These are phyloP conservation scores for Bufotes viridis DNA, from an alignment of 2,797 vertebrate species.

Conservation along the genomic window DNA sequence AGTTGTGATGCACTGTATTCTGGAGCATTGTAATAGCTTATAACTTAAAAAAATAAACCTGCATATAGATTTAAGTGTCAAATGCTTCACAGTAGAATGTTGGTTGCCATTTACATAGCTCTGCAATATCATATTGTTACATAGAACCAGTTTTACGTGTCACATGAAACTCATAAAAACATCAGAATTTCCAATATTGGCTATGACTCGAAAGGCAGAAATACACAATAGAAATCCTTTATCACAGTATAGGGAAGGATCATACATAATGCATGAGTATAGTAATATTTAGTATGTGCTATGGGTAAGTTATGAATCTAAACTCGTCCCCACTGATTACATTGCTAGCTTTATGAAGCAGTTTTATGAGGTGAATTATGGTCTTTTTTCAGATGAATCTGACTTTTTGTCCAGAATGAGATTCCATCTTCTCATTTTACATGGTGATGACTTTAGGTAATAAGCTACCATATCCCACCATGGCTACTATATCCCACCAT, in stretches of 20 bases:
- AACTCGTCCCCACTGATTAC: background rate
- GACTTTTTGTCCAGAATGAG: background rate
- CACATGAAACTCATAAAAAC: conserved; percentile 10
- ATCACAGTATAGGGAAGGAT: background rate
- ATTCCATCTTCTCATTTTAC: background rate
- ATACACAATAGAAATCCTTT: background rate
- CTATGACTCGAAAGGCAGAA: background rate
- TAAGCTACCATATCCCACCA: background rate
- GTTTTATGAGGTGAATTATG: conserved; percentile 14
- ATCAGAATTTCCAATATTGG: conserved; percentile 1
- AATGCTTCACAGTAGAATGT: conserved; percentile 9
- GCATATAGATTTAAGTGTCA: background rate
- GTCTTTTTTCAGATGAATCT: background rate
- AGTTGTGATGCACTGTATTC: background rate
- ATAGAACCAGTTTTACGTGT: conserved; percentile 16
- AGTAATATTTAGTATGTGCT: conserved; percentile 11
- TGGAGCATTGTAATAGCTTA: background rate
- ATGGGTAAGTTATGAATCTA: conserved; percentile 9
- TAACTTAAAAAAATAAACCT: too few species aligned
- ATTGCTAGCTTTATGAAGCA: conserved; percentile 13
- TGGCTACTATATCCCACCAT: background rate
- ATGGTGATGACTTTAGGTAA: background rate
- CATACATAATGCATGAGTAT: conserved; percentile 36
- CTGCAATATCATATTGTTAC: background rate
- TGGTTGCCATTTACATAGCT: background rate